Evolutionary conservation across 2,888 invertebrate species (phyloP).

Genomic region (Chymomyza fuscimana): DNA sequence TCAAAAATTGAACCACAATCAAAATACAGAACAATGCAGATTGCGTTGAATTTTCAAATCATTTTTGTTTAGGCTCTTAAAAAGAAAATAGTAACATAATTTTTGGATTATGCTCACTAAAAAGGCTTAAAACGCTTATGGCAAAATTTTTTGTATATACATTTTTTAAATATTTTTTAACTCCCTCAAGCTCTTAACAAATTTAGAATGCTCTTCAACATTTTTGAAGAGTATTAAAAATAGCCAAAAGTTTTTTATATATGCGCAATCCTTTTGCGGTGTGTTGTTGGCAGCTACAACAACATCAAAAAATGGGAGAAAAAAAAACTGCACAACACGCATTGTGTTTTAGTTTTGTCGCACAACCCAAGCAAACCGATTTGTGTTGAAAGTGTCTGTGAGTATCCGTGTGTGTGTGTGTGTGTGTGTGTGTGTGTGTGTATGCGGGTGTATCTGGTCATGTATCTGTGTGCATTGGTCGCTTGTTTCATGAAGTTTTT

Average conservation of each 20-base stretch:
- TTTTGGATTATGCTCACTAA: no score
- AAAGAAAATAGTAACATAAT: no score
- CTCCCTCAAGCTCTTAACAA: no score
- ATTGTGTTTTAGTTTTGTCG: constrained; percentile 38
- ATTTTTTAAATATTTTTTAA: no score
- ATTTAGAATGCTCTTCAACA: background rate
- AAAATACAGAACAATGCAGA: no score
- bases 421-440: constrained; percentile 1
- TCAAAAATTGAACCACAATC: no score
- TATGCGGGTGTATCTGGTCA: background rate
- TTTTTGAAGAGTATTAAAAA: background rate
- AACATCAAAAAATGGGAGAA: constrained; percentile 6
- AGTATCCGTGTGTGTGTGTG: background rate
- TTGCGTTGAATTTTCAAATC: no score
- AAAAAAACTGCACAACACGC: constrained; percentile 50
- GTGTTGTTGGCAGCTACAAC: constrained; percentile 48
- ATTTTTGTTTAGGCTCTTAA: no score
- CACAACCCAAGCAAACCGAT: constrained; percentile 23
- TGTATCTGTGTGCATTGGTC: constrained; percentile 23
- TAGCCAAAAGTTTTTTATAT: background rate
- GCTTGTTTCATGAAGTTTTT: constrained; percentile 41
- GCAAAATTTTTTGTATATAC: no score
- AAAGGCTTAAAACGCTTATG: no score
- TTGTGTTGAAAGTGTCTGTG: background rate
- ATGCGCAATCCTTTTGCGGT: constrained; percentile 54